A percentile compares a stretch with the other conserved stretches of the same genome.
Conservation (phyloP, 2,888 invertebrate genomes). For the Eristalis tenax region DNA sequence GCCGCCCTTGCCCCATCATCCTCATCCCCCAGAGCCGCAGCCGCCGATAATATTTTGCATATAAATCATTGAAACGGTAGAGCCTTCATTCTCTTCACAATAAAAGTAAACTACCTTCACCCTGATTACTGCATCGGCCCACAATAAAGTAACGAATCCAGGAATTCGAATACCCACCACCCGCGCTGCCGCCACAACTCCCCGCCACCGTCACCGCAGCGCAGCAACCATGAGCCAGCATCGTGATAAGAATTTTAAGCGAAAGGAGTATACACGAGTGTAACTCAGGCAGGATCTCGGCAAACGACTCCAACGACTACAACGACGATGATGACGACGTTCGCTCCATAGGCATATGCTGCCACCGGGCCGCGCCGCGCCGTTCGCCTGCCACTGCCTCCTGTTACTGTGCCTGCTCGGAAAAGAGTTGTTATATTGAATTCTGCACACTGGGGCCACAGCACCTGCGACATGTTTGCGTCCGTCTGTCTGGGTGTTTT, state of each 20-base stretch:
- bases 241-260: conserved; percentile 71
- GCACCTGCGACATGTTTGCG: conserved; percentile 72
- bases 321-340: not conserved
- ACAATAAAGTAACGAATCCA: conserved; percentile 66
- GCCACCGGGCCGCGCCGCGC: not conserved
- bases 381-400: conserved; percentile 22
- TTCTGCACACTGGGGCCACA: conserved; percentile 66
- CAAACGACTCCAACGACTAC: not conserved
- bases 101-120: conserved; percentile 64
- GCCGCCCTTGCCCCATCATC: conserved; percentile 7
- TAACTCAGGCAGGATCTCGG: conserved; percentile 13
- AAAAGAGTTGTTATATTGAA: conserved; percentile 72
- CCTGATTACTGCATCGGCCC: conserved; percentile 66
- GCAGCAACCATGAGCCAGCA: conserved; percentile 33
- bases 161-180: conserved; percentile 46
- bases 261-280: conserved; percentile 40
- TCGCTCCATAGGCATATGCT: conserved; percentile 55
- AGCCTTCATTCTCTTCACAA: conserved; percentile 60
- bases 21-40: not conserved
- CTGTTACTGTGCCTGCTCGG: conserved; percentile 15
- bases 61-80: conserved; percentile 63
- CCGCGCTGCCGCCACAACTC: not conserved
- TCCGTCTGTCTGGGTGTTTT: conserved; percentile 71
- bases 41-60: conserved; percentile 67
- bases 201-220: not conserved